Percentiles rank a stretch among this genome's conserved stretches.
Evolutionary conservation across 1,140 invertebrate genomes (phyloP).

Genomic region (Lucilia cuprina): DNA sequence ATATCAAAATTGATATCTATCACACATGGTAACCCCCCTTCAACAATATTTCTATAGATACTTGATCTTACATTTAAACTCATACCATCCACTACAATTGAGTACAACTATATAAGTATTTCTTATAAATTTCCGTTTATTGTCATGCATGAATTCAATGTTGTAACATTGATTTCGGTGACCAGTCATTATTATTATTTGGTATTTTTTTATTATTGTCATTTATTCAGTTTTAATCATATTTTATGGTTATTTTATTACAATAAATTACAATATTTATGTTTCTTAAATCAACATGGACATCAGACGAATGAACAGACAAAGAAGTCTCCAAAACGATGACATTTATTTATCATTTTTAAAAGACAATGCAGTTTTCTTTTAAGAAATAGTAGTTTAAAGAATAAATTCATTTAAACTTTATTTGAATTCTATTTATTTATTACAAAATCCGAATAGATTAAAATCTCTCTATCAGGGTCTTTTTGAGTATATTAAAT

Average conservation of each 20-base stretch:
- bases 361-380: too few species aligned
- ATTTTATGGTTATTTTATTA: constrained; percentile 16
- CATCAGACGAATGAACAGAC: neutral
- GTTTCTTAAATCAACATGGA: neutral
- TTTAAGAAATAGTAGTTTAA: neutral
- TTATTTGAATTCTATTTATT: too few species aligned
- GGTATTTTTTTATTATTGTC: neutral
- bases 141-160: constrained; percentile 14
- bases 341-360: too few species aligned
- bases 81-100: too few species aligned
- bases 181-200: neutral
- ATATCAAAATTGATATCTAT: too few species aligned
- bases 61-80: too few species aligned
- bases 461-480: neutral
- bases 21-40: neutral
- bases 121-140: neutral
- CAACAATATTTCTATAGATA: too few species aligned
- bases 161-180: constrained; percentile 9
- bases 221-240: neutral
- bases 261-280: constrained; percentile 12
- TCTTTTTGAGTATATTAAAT: neutral
- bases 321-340: too few species aligned
- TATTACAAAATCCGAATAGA: too few species aligned
- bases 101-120: neutral
- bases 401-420: neutral